phyloP scores from a whole-genome alignment of 2,888 invertebrate genomes.

The Rhaphigaster nebulosa region DNA sequence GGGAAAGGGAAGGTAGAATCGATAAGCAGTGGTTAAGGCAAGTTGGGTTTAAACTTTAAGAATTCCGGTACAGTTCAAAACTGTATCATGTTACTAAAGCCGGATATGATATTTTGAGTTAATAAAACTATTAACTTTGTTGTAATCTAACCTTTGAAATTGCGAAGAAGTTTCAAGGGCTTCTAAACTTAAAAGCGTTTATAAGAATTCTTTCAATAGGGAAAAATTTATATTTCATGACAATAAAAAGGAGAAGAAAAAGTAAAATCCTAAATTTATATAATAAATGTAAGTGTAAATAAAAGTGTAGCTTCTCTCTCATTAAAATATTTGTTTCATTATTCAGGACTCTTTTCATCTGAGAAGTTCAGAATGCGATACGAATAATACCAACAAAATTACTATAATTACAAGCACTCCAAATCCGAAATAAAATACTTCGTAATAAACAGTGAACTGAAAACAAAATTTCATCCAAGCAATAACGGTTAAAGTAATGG shows the following conservation, averaged over 20 bases:
- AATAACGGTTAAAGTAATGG: slow-evolving; percentile 11
- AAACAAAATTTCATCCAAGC: neutral
- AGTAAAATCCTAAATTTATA: no score
- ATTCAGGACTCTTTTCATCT: no score
- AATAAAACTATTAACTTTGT: slow-evolving; percentile 10
- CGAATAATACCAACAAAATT: no score
- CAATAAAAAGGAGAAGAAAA: no score
- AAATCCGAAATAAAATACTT: neutral
- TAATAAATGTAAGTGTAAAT: no score
- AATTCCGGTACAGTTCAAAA: neutral
- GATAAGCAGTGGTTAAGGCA: neutral
- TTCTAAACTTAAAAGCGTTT: neutral
- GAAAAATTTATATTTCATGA: neutral
- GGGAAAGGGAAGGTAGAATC: neutral
- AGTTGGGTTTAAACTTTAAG: neutral
- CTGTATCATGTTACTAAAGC: neutral
- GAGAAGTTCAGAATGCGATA: no score
- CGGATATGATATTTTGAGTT: neutral
- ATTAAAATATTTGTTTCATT: no score
- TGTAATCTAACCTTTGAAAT: neutral
- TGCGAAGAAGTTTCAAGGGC: neutral
- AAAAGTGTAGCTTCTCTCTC: no score
- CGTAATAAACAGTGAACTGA: neutral
- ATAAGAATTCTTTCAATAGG: neutral
- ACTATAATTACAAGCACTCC: no score